Evolutionary conservation across 2,888 invertebrate genomes (phyloP).

Genomic region (Neoaliturus tenellus): DNA sequence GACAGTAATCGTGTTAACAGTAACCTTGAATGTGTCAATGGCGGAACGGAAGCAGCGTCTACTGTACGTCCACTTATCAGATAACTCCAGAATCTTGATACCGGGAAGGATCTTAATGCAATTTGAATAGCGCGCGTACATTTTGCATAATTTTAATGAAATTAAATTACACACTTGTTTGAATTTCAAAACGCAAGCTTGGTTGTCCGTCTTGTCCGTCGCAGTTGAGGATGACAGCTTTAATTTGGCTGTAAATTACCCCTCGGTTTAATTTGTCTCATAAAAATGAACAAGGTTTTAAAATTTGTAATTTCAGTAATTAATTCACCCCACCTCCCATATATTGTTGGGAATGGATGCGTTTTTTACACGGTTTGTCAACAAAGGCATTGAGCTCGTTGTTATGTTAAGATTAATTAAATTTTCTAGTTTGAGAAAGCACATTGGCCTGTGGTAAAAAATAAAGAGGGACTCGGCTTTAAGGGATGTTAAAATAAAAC

Average conservation of each 20-base stretch:
- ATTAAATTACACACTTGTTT: conserved; percentile 50
- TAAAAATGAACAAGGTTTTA: neutral
- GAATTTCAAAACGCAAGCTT: conserved; percentile 37
- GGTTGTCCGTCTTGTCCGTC: conserved; percentile 18
- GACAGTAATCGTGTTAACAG: neutral
- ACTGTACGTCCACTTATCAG: conserved; percentile 20
- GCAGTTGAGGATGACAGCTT: neutral
- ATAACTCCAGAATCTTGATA: conserved; percentile 37
- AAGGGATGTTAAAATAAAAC: too few species aligned
- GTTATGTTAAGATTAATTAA: neutral
- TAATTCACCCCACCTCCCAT: neutral
- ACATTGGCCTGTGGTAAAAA: too few species aligned
- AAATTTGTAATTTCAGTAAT: conserved; percentile 7
- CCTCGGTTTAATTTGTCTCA: neutral
- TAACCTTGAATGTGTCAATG: conserved; percentile 39
- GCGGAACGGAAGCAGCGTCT: conserved; percentile 34
- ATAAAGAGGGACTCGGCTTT: too few species aligned
- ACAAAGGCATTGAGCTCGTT: neutral
- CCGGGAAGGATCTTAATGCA: conserved; percentile 40
- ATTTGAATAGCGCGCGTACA: conserved; percentile 41
- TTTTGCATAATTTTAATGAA: conserved; percentile 48
- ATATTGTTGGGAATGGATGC: too few species aligned
- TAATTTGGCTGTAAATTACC: conserved; percentile 21
- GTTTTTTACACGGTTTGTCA: neutral
- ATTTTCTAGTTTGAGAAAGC: too few species aligned